Evolutionary conservation across 2,797 vertebrate genomes (phyloP), one percentile per base, ranked within the genome.

Genomic region (Spinibarbus caldwelli): DNA sequence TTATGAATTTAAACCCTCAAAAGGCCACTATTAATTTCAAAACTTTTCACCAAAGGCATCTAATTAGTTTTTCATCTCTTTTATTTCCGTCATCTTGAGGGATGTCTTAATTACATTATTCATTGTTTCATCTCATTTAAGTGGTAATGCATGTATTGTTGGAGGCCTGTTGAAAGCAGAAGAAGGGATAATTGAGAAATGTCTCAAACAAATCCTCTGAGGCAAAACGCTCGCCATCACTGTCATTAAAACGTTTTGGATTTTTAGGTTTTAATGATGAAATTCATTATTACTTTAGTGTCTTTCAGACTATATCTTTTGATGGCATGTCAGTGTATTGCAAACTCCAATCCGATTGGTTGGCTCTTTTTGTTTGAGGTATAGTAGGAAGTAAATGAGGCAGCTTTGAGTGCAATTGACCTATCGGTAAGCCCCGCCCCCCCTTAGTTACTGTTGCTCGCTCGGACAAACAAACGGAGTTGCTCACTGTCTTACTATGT

Each of bases 11-110:
- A 49, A 70, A 78, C 12, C 64, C 83, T 78, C 64, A 43, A 57
- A 77, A 78, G 64, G 47, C 64, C 41, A 76, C 66, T 78, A 57
- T 78, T 84, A 23, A 84, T 78, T 78, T 87, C 52, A 34, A 26
- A 83, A 86, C 78, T 86, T 77, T 84, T 77, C 89, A 90, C 87
- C 88, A 91, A 88, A 89, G 86, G 89, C 89, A 89, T 89, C 80
- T 90, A 80, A 66, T 80, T 41, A 76, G 70, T 81, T 54, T 67
- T 45, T 78, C 54, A 49, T n/a, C n/a, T 54, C 57, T 31, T 67
- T 66, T 31, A 31, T 47, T 80, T 29, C 14, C 11, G 14, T 79
- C 62, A 71, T 49, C 86, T 47, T 41, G 59, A 89, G 86, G 64
- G 84, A 86, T 64, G 12, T 80, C 80, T 86, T 90, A 88, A 90